phyloP scores from a whole-genome alignment of 2,888 invertebrate genomes.

The Watsonalla cultraria region DNA sequence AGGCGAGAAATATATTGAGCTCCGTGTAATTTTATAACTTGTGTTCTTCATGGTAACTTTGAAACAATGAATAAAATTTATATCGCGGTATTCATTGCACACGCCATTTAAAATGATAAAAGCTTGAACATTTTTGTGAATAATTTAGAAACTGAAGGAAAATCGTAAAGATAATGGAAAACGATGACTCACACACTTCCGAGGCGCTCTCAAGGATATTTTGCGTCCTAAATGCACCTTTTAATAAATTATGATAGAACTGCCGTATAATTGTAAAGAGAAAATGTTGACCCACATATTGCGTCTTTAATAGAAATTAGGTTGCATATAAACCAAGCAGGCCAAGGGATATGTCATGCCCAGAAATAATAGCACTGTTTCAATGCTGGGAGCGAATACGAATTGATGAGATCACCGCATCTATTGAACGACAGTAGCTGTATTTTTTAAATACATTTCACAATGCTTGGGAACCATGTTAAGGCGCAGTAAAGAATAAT shows the following conservation, averaged over 20 bases:
- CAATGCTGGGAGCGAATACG: conserved; percentile 30
- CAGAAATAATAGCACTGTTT: conserved; percentile 54
- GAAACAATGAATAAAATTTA: not conserved
- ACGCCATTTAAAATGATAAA: too few relatives aligned
- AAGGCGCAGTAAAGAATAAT: not conserved
- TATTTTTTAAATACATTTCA: conserved; percentile 21
- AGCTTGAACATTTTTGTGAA: too few relatives aligned
- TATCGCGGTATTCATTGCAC: not conserved
- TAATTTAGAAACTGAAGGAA: too few relatives aligned
- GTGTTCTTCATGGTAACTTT: too few relatives aligned
- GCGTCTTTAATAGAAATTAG: conserved; percentile 62
- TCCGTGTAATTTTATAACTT: too few relatives aligned
- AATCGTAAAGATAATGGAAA: not conserved
- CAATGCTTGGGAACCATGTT: conserved; percentile 9
- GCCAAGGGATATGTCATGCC: conserved; percentile 68
- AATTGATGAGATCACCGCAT: conserved; percentile 55
- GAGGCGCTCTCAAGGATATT: too few relatives aligned
- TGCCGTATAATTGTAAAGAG: conserved; percentile 12
- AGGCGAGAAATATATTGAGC: too few relatives aligned
- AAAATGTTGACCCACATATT: conserved; percentile 52
- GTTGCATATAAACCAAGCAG: conserved; percentile 49
- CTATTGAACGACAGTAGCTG: conserved; percentile 30
- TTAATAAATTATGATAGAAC: too few relatives aligned
- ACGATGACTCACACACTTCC: not conserved
- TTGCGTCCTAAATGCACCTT: too few relatives aligned